These are phyloP conservation scores for Hapalemur alaotrensis DNA, from an alignment of 2,797 vertebrate genomes.

Conservation along the genomic window DNA sequence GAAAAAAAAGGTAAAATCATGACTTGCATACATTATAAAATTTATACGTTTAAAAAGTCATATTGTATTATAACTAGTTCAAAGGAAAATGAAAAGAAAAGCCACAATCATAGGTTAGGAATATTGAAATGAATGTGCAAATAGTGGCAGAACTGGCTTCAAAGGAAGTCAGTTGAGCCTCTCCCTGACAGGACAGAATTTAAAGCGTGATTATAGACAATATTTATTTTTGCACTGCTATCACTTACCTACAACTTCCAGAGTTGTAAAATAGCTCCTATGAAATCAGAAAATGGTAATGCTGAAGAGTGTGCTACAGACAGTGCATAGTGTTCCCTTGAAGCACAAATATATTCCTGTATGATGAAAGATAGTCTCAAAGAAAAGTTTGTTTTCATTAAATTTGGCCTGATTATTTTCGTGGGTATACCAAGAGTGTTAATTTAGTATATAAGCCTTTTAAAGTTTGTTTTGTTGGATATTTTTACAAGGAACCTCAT, in stretches of 20 bases:
- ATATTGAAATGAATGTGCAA: background rate
- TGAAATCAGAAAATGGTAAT: background rate
- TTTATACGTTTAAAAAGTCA: background rate
- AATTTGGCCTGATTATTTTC: background rate
- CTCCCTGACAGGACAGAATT: background rate
- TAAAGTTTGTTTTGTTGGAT: background rate
- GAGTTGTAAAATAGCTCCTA: background rate
- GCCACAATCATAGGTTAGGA: background rate
- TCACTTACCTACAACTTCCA: background rate
- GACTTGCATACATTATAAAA: background rate
- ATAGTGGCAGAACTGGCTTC: background rate
- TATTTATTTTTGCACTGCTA: background rate
- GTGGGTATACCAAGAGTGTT: background rate
- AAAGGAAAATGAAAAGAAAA: background rate
- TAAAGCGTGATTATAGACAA: background rate
- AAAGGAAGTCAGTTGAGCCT: background rate
- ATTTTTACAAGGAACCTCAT: background rate
- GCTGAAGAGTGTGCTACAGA: background rate
- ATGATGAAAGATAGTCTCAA: background rate
- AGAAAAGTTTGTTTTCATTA: background rate
- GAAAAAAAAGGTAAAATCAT: background rate
- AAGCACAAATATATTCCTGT: background rate
- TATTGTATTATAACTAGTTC: background rate
- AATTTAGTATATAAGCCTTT: background rate
- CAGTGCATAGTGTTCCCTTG: background rate